phyloP scores from a whole-genome alignment of 2,888 invertebrate genomes.

The Disparrhopalites patrizii region DNA sequence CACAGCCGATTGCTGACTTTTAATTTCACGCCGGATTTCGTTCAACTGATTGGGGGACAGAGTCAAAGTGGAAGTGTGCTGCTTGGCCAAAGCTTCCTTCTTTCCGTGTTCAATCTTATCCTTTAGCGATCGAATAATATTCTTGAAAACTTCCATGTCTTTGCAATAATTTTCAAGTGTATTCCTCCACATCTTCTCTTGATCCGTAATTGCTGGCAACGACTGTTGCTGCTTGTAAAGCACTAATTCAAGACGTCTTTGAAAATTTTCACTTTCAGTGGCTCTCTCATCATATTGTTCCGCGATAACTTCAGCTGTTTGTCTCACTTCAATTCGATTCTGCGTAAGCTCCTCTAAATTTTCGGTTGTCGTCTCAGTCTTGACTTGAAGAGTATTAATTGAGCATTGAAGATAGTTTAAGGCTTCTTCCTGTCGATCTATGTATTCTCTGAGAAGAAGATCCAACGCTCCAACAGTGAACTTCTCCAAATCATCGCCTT shows the following conservation, averaged over 20 bases:
- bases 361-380: constrained; percentile 34
- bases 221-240: constrained; percentile 35
- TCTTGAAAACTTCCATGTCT: constrained; percentile 19
- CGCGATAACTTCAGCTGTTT: constrained; percentile 34
- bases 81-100: neutral
- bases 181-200: constrained; percentile 38
- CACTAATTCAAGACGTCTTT: constrained; percentile 34
- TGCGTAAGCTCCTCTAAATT: constrained; percentile 25
- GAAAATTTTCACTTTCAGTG: constrained; percentile 33
- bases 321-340: constrained; percentile 28
- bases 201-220: constrained; percentile 37
- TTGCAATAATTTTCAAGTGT: constrained; percentile 30
- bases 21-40: constrained; percentile 9
- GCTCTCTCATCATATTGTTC: constrained; percentile 38
- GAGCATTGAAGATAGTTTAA: constrained; percentile 32
- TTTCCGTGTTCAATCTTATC: neutral
- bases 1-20: constrained; percentile 3
- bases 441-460: constrained; percentile 14
- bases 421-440: constrained; percentile 32
- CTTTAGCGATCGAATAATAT: constrained; percentile 1
- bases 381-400: constrained; percentile 31
- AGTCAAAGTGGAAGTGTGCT: neutral
- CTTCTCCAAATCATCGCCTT: constrained; percentile 32
- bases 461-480: constrained; percentile 23
- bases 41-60: neutral